Conservation (phyloP, 2,888 invertebrate species). For the Tineola bisselliella region DNA sequence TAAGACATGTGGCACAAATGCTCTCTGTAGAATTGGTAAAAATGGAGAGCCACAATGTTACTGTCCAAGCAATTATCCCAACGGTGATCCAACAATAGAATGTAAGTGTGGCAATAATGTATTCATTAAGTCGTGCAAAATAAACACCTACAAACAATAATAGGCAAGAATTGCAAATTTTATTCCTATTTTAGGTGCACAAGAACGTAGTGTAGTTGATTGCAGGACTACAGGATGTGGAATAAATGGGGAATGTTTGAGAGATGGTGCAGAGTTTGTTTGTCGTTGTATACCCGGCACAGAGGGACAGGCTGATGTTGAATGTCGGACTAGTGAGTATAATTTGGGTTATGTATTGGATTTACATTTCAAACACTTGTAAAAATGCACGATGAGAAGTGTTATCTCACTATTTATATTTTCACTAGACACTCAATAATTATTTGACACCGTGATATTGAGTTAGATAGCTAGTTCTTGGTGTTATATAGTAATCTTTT, state of each 20-base stretch:
- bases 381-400: constrained; percentile 56
- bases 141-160: neutral
- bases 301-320: constrained; percentile 75
- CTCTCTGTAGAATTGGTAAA: constrained; percentile 77
- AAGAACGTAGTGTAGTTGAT: constrained; percentile 72
- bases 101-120: constrained; percentile 71
- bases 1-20: constrained; percentile 83
- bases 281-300: constrained; percentile 82
- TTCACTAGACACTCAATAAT: constrained; percentile 7
- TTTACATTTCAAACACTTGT: constrained; percentile 30
- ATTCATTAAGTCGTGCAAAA: neutral
- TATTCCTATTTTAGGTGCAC: constrained; percentile 51
- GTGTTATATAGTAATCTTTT: neutral
- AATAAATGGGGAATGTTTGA: constrained; percentile 85
- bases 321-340: constrained; percentile 71
- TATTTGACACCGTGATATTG: neutral
- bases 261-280: constrained; percentile 84
- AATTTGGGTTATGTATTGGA: constrained; percentile 14
- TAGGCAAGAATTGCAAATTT: neutral
- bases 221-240: constrained; percentile 88
- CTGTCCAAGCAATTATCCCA: constrained; percentile 83
- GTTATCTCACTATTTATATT: constrained; percentile 15
- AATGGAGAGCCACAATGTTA: constrained; percentile 81
- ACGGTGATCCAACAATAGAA: constrained; percentile 85
- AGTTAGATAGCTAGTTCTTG: neutral